These are phyloP conservation scores for Alviniconcha strummeri DNA, from an alignment of 2,888 invertebrate species.

Conservation along the genomic window DNA sequence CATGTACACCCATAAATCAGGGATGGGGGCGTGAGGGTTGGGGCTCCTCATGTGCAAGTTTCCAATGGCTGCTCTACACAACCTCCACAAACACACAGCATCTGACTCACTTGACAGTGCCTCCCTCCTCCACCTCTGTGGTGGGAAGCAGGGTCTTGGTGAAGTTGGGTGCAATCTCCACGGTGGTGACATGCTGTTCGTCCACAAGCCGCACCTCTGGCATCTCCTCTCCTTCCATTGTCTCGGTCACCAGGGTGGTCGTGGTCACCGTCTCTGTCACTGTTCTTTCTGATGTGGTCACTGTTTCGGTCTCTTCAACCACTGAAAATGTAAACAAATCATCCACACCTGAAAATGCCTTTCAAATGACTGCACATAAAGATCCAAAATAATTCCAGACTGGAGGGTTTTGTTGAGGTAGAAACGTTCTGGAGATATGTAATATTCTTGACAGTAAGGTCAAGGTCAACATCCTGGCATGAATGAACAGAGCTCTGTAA, in stretches of 20 bases:
- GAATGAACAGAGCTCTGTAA: too few relatives aligned
- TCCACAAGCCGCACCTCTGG: conserved; percentile 52
- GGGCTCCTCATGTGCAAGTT: too few relatives aligned
- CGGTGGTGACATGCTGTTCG: conserved; percentile 48
- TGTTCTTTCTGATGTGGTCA: conserved; percentile 40
- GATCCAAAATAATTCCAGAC: too few relatives aligned
- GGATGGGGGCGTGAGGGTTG: too few relatives aligned
- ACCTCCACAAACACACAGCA: neutral
- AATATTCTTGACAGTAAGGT: too few relatives aligned
- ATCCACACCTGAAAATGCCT: neutral
- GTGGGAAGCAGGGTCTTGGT: conserved; percentile 79
- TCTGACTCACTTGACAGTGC: conserved; percentile 62
- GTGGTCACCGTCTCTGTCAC: conserved; percentile 42
- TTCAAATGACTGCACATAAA: too few relatives aligned
- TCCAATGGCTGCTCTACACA: too few relatives aligned
- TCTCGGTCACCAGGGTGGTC: conserved; percentile 38
- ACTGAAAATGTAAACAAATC: conserved; percentile 29
- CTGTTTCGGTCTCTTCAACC: conserved; percentile 37
- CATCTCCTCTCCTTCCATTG: conserved; percentile 52
- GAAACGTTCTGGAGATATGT: too few relatives aligned
- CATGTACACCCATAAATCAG: too few relatives aligned
- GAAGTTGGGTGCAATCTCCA: conserved; percentile 68
- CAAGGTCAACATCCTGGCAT: too few relatives aligned
- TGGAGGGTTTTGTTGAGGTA: too few relatives aligned
- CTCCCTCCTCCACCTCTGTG: conserved; percentile 65